A percentile compares a stretch with the other conserved stretches of the same genome.
phyloP scores from a whole-genome alignment of 2,797 vertebrate genomes.

The Amphiprion clarkii region DNA sequence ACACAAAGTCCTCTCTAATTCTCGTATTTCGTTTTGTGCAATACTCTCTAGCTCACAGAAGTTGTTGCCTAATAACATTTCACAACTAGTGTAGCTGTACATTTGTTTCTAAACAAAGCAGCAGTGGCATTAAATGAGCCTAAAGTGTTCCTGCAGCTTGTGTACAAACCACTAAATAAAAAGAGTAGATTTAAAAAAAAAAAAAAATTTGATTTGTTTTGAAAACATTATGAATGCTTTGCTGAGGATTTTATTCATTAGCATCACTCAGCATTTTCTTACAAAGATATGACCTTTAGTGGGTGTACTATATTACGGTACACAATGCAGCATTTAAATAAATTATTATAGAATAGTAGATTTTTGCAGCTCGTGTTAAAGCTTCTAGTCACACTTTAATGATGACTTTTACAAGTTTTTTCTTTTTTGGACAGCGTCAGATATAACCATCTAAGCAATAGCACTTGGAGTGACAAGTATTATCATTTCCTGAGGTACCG shows the following conservation, averaged over 20 bases:
- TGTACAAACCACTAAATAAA: background rate
- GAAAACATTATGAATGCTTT: background rate
- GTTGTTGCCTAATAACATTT: conserved; percentile 23
- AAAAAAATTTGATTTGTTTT: background rate
- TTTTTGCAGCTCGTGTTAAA: background rate
- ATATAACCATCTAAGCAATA: no score
- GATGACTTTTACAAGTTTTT: background rate
- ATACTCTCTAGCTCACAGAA: conserved; percentile 2
- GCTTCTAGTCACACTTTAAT: background rate
- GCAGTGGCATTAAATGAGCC: conserved; percentile 11
- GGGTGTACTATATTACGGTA: background rate
- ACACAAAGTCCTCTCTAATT: conserved; percentile 3
- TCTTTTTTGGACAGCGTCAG: no score
- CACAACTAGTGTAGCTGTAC: conserved; percentile 15
- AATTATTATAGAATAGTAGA: background rate
- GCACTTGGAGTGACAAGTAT: background rate
- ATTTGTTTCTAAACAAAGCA: conserved; percentile 1
- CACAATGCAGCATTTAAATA: conserved; percentile 1
- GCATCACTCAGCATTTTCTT: background rate
- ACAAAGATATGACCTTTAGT: background rate
- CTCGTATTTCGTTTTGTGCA: conserved; percentile 8
- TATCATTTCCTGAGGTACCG: conserved; percentile 12
- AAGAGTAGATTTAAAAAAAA: background rate
- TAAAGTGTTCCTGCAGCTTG: background rate
- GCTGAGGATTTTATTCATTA: background rate